A percentile compares a stretch with the other conserved stretches of the same genome.
These are phyloP conservation scores for Unio pictorum DNA, from an alignment of 2,888 invertebrate species.

Conservation along the genomic window DNA sequence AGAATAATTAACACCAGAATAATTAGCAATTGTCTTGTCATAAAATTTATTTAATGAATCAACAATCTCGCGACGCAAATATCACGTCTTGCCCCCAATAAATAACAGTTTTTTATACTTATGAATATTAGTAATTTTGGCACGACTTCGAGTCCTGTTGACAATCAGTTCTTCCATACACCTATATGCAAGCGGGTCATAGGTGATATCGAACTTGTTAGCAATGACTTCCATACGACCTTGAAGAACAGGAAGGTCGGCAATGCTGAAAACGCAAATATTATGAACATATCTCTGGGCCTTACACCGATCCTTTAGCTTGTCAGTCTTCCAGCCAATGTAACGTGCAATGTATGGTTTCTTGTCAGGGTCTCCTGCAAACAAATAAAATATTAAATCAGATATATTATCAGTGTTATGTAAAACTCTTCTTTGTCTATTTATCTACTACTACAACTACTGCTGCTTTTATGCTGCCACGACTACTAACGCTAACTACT, in stretches of 20 bases:
- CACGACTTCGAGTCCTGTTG: slow-evolving; percentile 29
- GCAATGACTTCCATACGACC: slow-evolving; percentile 58
- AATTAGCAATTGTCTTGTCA: no score
- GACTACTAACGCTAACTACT: no score
- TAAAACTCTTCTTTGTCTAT: neutral
- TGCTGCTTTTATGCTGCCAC: no score
- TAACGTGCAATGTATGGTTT: slow-evolving; percentile 34
- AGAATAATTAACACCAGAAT: no score
- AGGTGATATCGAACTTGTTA: slow-evolving; percentile 66
- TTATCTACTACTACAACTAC: no score
- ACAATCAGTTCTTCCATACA: slow-evolving; percentile 59
- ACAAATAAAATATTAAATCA: neutral
- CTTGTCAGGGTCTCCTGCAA: slow-evolving; percentile 36
- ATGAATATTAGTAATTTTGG: slow-evolving; percentile 7
- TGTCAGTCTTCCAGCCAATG: slow-evolving; percentile 34
- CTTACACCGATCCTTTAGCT: slow-evolving; percentile 25
- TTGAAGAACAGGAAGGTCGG: slow-evolving; percentile 55
- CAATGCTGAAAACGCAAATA: slow-evolving; percentile 56
- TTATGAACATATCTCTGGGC: slow-evolving; percentile 32
- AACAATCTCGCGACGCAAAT: no score
- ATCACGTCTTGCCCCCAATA: no score
- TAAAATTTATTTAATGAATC: no score
- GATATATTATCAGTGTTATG: neutral
- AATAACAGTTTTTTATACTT: slow-evolving; percentile 11
- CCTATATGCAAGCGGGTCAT: slow-evolving; percentile 59